phyloP scores from a whole-genome alignment of 2,113 vertebrate genomes.

The Atractosteus spatula region DNA sequence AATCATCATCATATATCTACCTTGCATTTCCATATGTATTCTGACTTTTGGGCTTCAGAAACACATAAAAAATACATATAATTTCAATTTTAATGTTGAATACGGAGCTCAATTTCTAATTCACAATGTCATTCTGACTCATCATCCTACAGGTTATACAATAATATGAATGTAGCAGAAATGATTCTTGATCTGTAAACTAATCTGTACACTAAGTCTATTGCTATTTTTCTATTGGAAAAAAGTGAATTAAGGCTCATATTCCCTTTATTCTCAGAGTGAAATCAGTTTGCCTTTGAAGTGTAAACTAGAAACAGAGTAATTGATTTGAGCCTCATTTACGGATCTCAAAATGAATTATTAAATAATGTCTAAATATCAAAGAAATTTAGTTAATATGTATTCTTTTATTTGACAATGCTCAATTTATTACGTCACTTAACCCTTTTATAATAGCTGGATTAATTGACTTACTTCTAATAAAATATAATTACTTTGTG shows the following conservation, averaged over 20 bases:
- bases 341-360: conserved; percentile 16
- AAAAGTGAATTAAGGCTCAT: conserved; percentile 17
- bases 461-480: no score
- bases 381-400: no score
- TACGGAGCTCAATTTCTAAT: neutral
- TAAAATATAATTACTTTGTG: no score
- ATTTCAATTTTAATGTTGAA: neutral
- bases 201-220: conserved; percentile 9
- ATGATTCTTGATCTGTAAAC: conserved; percentile 20
- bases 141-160: conserved; percentile 5
- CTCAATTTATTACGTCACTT: no score
- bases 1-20: neutral
- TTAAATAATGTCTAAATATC: neutral
- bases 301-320: conserved; percentile 17
- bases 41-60: neutral
- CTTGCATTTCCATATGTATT: neutral
- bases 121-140: conserved; percentile 1
- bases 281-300: conserved; percentile 30
- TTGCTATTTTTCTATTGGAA: conserved; percentile 12
- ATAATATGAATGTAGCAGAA: conserved; percentile 8
- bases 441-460: no score
- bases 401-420: no score
- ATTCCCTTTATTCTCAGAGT: conserved; percentile 25
- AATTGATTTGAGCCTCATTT: conserved; percentile 33
- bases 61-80: neutral